Percentiles rank a stretch among this genome's conserved stretches.
Evolutionary conservation across 2,113 vertebrate genomes (phyloP).

Genomic region (Amblyornis subalaris): DNA sequence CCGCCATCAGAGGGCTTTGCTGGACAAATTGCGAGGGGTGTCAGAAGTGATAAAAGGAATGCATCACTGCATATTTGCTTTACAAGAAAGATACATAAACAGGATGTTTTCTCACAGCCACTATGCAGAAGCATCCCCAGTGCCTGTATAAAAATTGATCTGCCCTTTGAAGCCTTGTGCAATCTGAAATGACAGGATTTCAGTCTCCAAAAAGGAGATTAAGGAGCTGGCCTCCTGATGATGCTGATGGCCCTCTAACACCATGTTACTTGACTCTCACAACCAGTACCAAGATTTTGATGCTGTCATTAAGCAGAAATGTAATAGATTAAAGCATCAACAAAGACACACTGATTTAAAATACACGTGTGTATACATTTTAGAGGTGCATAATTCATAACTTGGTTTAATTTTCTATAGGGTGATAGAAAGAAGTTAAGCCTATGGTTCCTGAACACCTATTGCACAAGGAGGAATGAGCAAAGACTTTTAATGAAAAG

Average conservation of each 20-base stretch:
- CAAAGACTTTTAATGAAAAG: background rate
- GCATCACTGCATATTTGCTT: slow-evolving; percentile 1
- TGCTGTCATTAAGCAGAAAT: background rate
- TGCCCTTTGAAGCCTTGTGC: background rate
- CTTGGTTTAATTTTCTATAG: background rate
- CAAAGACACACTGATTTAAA: background rate
- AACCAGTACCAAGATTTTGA: background rate
- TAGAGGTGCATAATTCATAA: background rate
- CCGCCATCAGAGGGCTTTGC: background rate
- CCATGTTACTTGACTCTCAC: background rate
- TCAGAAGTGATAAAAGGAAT: slow-evolving; percentile 4
- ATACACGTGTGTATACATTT: background rate
- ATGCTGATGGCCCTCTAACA: background rate
- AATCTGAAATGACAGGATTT: background rate
- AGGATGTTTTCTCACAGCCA: background rate
- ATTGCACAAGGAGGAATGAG: background rate
- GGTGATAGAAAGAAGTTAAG: background rate
- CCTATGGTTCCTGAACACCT: fast-evolving
- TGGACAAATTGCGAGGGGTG: background rate
- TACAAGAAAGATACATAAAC: background rate
- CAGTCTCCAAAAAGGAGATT: background rate
- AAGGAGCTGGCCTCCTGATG: background rate
- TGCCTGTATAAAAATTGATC: slow-evolving; percentile 14
- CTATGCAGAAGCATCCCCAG: background rate
- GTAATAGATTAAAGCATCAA: background rate